A percentile compares a stretch with the other conserved stretches of the same genome.
phyloP scores from a whole-genome alignment of 2,888 invertebrate genomes.

The Napeogenes sylphis region DNA sequence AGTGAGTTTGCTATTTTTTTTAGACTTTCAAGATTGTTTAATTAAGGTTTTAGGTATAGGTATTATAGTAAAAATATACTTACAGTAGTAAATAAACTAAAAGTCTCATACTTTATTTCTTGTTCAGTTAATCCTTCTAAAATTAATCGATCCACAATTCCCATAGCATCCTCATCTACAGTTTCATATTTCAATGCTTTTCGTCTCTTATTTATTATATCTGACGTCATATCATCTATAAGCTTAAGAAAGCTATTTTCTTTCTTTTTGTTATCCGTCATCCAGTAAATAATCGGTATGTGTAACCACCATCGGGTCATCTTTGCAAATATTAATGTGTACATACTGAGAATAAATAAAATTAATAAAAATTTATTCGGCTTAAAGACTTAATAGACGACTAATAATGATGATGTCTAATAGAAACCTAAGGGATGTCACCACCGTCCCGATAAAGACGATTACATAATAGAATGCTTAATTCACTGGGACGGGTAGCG shows the following conservation, averaged over 20 bases:
- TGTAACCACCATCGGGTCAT: constrained; percentile 65
- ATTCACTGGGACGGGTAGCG: too few relatives aligned
- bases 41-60: not conserved
- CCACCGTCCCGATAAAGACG: too few relatives aligned
- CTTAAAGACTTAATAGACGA: not conserved
- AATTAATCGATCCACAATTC: constrained; percentile 55
- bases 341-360: constrained; percentile 41
- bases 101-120: constrained; percentile 50
- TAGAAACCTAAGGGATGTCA: too few relatives aligned
- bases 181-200: constrained; percentile 33
- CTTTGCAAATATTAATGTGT: constrained; percentile 48
- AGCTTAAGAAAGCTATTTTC: constrained; percentile 38
- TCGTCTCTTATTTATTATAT: constrained; percentile 46
- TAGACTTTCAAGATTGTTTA: too few relatives aligned
- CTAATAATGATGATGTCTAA: too few relatives aligned
- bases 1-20: too few relatives aligned
- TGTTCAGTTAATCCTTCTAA: constrained; percentile 45
- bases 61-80: constrained; percentile 29
- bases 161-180: constrained; percentile 41
- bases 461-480: too few relatives aligned
- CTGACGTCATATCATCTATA: constrained; percentile 43
- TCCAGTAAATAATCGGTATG: constrained; percentile 51
- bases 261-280: constrained; percentile 41
- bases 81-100: constrained; percentile 61
- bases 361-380: not conserved